Evolutionary conservation across 2,888 invertebrate species (phyloP).

Genomic region (Falcaria lacertinaria): DNA sequence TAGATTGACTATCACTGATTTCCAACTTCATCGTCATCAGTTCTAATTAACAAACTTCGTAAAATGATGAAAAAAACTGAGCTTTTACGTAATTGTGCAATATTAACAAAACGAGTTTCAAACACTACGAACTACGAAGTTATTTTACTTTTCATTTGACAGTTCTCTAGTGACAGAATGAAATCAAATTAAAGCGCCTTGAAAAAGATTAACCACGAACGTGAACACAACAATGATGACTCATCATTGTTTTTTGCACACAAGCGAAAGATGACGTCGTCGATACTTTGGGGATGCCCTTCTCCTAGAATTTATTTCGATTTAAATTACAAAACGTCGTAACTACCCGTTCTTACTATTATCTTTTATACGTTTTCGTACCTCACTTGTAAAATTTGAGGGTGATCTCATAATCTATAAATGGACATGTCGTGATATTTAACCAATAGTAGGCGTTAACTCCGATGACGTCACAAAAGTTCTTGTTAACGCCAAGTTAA

Average conservation of each 20-base stretch:
- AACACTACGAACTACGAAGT: constrained; percentile 30
- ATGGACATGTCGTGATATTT: constrained; percentile 62
- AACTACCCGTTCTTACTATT: constrained; percentile 40
- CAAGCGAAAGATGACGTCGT: constrained; percentile 52
- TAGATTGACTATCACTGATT: constrained; percentile 80
- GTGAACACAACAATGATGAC: constrained; percentile 71
- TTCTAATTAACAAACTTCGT: constrained; percentile 31
- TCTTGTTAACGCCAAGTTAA: neutral
- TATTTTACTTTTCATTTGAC: constrained; percentile 39
- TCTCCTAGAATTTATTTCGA: constrained; percentile 53
- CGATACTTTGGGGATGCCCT: constrained; percentile 73
- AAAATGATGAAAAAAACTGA: constrained; percentile 3
- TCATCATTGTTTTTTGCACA: constrained; percentile 59
- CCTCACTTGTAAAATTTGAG: constrained; percentile 44
- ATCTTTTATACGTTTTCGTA: constrained; percentile 42
- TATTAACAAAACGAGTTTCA: constrained; percentile 31
- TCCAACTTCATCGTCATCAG: constrained; percentile 81
- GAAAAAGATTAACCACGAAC: constrained; percentile 51
- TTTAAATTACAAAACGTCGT: constrained; percentile 44
- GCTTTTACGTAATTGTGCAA: constrained; percentile 44
- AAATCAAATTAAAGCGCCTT: constrained; percentile 52
- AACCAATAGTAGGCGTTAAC: constrained; percentile 47
- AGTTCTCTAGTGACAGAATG: constrained; percentile 54
- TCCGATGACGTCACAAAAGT: constrained; percentile 46
- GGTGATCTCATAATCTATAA: constrained; percentile 68